A percentile compares a stretch with the other conserved stretches of the same genome.
These are phyloP conservation scores for Rotaria macrura DNA, from an alignment of 2,888 invertebrate genomes.

Conservation along the genomic window DNA sequence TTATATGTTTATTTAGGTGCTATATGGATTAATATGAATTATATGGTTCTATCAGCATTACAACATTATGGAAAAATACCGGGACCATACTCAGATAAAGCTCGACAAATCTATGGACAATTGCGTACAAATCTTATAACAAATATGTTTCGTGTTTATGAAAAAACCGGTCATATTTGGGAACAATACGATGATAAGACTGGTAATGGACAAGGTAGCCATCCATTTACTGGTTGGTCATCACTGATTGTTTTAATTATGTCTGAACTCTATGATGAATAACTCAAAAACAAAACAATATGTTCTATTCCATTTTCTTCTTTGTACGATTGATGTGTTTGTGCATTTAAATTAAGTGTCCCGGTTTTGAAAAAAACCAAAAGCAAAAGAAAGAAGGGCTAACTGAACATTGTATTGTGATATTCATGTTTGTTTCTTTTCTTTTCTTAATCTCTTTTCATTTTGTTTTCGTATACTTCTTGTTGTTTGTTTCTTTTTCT, in stretches of 20 bases:
- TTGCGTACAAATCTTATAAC: constrained; percentile 69
- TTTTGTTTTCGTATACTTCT: not conserved
- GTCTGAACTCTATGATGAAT: constrained; percentile 67
- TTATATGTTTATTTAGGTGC: constrained; percentile 58
- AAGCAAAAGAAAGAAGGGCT: not conserved
- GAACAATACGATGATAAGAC: constrained; percentile 86
- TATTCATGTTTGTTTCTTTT: not conserved
- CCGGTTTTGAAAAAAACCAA: constrained; percentile 2
- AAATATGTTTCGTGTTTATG: constrained; percentile 73
- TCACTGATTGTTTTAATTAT: constrained; percentile 78
- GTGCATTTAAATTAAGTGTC: not conserved
- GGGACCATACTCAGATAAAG: constrained; percentile 60
- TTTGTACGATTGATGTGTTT: not conserved
- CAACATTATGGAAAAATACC: constrained; percentile 60
- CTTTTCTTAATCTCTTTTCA: not conserved
- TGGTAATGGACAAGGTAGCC: constrained; percentile 73
- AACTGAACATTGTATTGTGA: constrained; percentile 8
- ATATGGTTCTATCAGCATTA: constrained; percentile 71
- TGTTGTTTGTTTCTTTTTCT: not conserved
- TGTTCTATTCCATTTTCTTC: not conserved
- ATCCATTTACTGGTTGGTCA: constrained; percentile 87
- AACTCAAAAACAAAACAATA: not conserved
- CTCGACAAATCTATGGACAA: constrained; percentile 52
- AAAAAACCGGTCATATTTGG: constrained; percentile 81
- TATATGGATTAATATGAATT: constrained; percentile 95